Evolutionary conservation across 2,888 invertebrate genomes (phyloP).

Genomic region (Rotaria sp.): DNA sequence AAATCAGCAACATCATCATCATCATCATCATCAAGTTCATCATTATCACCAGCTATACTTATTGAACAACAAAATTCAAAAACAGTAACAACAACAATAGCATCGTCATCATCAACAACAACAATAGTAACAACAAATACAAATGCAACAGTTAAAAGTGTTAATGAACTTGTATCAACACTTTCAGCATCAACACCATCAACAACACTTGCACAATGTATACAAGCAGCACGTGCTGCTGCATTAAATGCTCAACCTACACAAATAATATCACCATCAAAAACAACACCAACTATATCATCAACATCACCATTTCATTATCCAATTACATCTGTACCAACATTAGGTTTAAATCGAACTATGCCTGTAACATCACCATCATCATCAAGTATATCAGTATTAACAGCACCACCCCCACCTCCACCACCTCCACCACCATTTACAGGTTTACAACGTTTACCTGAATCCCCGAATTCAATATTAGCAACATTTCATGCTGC

Average conservation of each 20-base stretch:
- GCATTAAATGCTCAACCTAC: constrained; percentile 9
- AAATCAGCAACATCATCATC: neutral
- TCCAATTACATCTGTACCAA: neutral
- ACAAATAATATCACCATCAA: neutral
- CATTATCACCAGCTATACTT: neutral
- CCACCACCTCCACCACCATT: neutral
- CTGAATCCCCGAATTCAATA: neutral
- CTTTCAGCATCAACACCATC: neutral
- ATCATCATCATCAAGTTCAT: constrained; percentile 3
- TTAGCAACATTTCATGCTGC: neutral
- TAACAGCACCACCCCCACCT: neutral
- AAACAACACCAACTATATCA: neutral
- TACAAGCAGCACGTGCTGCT: constrained; percentile 2
- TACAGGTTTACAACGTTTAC: neutral
- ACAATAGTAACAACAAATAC: neutral
- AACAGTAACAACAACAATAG: neutral
- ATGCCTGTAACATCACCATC: neutral
- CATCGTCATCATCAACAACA: too few species aligned
- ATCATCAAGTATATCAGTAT: neutral
- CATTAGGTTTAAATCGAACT: neutral
- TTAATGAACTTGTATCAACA: constrained; percentile 5
- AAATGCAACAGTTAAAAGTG: neutral
- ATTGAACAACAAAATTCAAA: constrained; percentile 14
- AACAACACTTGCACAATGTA: neutral
- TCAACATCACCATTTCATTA: neutral